These are phyloP conservation scores for Lacerta viridis DNA, from an alignment of 2,797 vertebrate species.

Conservation along the genomic window DNA sequence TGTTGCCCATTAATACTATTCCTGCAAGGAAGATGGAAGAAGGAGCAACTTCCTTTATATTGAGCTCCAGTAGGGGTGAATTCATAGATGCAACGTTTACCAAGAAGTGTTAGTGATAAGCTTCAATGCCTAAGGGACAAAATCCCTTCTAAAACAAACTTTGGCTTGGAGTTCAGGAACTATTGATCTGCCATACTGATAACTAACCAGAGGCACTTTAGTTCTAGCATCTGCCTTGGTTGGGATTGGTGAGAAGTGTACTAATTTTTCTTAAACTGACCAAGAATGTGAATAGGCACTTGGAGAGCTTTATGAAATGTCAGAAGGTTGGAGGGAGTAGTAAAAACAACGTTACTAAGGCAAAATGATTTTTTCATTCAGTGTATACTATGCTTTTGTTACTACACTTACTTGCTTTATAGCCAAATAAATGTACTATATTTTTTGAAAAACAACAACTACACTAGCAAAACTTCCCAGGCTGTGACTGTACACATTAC, in stretches of 20 bases:
- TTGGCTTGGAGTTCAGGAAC: slow-evolving; percentile 24
- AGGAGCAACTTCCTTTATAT: neutral
- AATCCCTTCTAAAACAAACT: slow-evolving; percentile 29
- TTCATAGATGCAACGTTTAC: slow-evolving; percentile 22
- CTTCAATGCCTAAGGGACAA: slow-evolving; percentile 19
- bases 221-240: neutral
- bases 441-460: neutral
- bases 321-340: neutral
- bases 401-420: neutral
- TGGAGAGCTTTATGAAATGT: slow-evolving; percentile 15
- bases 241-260: slow-evolving; percentile 9
- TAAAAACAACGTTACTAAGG: slow-evolving; percentile 8
- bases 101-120: slow-evolving; percentile 25
- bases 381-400: neutral
- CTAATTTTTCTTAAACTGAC: neutral
- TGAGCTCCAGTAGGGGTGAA: slow-evolving; percentile 15
- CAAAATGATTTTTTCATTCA: neutral
- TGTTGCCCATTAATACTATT: slow-evolving; percentile 9
- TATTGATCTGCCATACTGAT: slow-evolving; percentile 41
- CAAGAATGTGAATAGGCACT: slow-evolving; percentile 20
- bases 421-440: neutral
- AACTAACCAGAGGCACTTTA: slow-evolving; percentile 20
- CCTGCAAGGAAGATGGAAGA: slow-evolving; percentile 5
- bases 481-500: neutral
- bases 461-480: neutral